Percentiles rank a stretch among this genome's conserved stretches.
These are phyloP conservation scores for Cyanoderma ruficeps DNA, from an alignment of 2,113 vertebrate genomes.

Conservation along the genomic window DNA sequence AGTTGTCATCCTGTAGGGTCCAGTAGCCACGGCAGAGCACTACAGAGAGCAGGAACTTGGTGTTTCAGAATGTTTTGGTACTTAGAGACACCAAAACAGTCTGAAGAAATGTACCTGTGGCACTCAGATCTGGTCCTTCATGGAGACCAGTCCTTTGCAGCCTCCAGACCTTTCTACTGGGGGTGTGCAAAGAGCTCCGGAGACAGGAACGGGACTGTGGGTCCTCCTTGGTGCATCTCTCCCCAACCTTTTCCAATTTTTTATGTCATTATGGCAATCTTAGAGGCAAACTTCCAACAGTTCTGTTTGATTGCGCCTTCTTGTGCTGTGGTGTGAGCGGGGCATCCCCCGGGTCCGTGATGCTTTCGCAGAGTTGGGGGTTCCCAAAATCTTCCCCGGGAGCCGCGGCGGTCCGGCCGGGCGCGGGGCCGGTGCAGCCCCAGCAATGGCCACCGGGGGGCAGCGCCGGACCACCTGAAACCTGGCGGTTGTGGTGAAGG, in stretches of 20 bases:
- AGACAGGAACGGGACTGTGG: fast-evolving
- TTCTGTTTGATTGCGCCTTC: fast-evolving
- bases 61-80: not conserved
- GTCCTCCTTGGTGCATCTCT: not conserved
- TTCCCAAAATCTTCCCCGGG: not conserved
- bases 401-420: not conserved
- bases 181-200: not conserved
- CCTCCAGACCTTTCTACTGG: not conserved
- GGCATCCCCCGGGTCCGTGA: too few relatives aligned
- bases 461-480: not conserved
- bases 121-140: not conserved
- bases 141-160: not conserved
- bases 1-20: not conserved
- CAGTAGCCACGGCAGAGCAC: not conserved
- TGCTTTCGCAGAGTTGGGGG: fast-evolving
- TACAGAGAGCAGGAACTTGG: not conserved
- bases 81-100: too few relatives aligned
- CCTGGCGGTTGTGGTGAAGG: not conserved
- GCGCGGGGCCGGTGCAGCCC: not conserved
- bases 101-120: not conserved
- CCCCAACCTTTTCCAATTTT: not conserved
- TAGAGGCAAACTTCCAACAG: not conserved
- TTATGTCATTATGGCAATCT: not conserved
- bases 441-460: not conserved
- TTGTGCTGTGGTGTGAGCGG: not conserved